Evolutionary conservation across 2,888 invertebrate genomes (phyloP), one percentile per base, ranked within the genome.

Genomic region (Acrobasis repandana): DNA sequence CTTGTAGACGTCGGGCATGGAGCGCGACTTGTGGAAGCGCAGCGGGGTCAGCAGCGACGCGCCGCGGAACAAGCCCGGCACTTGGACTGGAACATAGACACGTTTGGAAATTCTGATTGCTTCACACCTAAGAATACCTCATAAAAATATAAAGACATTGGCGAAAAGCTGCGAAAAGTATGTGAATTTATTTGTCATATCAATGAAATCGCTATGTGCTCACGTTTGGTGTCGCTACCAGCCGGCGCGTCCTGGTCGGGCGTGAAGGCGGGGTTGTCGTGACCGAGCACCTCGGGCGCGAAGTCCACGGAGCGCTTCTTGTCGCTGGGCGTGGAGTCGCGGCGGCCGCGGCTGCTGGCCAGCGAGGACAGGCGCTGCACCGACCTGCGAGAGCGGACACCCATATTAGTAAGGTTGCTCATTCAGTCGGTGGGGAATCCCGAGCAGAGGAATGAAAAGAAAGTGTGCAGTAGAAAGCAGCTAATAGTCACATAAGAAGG

Each of bases 1-100:
- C 58, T 94, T 95, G 73, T 96, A 95, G 73, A 97, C 96, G 73
- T 97, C 96, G 0, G 97, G 97, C 95, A 97, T 95, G 0, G 97
- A 97, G 15, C 95, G 88, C 0, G 97, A 96, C 81, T 97, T 97
- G 77, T 96, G 96, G 52, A 97, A 80, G 9, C 94, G 93, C 67
- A 85, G 83, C 0, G 93, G 93, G 1, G 94, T 83, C 34, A 94
- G 72, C 38, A 94, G 77, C 56, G 92, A 62, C 0, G 78, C 73
- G 1, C 71, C 67, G 6, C 66, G 68, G 0, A 68, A 65, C 9
- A 67, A 65, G 1, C 65, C 67, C 0, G 77, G 69, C 0, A 67
- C 68, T 1, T 68, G 9, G 0, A 68, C 65, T 49, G 63, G 36
- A 52, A 52, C 11, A 28, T 18, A 49, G n/a, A 49, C 11, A 43